Evolutionary conservation across 2,888 invertebrate species (phyloP).

Genomic region (Pristionchus arcanus): DNA sequence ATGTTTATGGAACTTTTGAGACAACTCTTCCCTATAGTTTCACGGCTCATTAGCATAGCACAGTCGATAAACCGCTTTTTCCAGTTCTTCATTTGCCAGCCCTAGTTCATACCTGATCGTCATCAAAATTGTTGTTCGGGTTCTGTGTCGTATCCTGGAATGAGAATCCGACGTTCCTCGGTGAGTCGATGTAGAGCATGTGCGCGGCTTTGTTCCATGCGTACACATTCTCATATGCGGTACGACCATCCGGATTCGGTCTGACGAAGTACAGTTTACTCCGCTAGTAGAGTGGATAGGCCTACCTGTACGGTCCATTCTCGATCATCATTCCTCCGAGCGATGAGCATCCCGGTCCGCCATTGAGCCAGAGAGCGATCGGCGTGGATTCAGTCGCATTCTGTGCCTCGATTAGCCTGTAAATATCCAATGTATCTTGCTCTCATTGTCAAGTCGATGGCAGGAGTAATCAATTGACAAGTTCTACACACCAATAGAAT

Average conservation of each 20-base stretch:
- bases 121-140: conserved; percentile 62
- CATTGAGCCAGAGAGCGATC: conserved; percentile 76
- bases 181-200: conserved; percentile 82
- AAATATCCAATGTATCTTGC: no score
- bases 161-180: conserved; percentile 82
- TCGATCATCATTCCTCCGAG: conserved; percentile 67
- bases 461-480: no score
- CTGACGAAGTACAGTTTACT: conserved; percentile 82
- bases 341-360: conserved; percentile 71
- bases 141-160: conserved; percentile 67
- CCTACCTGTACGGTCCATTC: conserved; percentile 79
- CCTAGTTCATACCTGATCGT: conserved; percentile 60
- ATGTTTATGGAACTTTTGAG: no score
- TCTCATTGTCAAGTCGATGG: no score
- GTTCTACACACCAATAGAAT: conserved; percentile 79
- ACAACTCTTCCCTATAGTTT: no score
- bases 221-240: conserved; percentile 74
- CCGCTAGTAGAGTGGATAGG: conserved; percentile 81
- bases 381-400: conserved; percentile 25
- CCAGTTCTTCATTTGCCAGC: not conserved
- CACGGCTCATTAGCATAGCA: no score
- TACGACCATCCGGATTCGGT: conserved; percentile 74
- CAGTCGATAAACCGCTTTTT: not conserved
- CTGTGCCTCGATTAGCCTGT: conserved; percentile 48
- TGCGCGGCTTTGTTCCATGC: conserved; percentile 79